Evolutionary conservation across 1,140 invertebrate genomes (phyloP).

Genomic region (Heliothis virescens): DNA sequence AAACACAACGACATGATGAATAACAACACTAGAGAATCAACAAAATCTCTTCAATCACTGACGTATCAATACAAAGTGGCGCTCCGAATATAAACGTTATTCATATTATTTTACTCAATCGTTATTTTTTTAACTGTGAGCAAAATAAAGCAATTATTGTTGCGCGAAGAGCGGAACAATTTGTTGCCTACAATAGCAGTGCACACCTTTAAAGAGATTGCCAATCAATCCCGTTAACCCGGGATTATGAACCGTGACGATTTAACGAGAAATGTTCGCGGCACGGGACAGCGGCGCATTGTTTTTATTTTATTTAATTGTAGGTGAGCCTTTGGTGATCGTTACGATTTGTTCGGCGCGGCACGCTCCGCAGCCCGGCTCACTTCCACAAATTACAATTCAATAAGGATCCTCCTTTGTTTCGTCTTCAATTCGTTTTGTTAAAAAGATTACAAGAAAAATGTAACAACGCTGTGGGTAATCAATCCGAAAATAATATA

Average conservation of each 20-base stretch:
- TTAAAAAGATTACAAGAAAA: conserved; percentile 19
- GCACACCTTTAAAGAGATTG: conserved; percentile 49
- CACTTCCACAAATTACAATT: conserved; percentile 29
- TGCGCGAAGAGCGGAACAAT: conserved; percentile 54
- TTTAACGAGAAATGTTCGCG: conserved; percentile 65
- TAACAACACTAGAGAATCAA: not conserved
- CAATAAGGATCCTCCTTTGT: conserved; percentile 12
- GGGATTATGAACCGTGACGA: conserved; percentile 67
- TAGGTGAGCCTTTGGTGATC: conserved; percentile 21
- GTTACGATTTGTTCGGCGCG: conserved; percentile 8
- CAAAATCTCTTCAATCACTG: conserved; percentile 2
- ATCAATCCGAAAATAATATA: conserved; percentile 8
- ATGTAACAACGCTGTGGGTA: not conserved
- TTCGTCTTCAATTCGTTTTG: conserved; percentile 19
- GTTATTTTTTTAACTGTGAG: conserved; percentile 23
- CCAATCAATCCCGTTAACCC: conserved; percentile 62
- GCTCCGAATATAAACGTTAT: not conserved
- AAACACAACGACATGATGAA: too few species aligned
- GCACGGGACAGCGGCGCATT: conserved; percentile 10
- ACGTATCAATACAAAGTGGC: not conserved
- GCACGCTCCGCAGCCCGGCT: not conserved
- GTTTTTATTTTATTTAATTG: conserved; percentile 48
- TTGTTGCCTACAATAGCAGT: conserved; percentile 48
- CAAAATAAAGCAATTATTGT: conserved; percentile 59
- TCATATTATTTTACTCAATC: conserved; percentile 16